A percentile compares a stretch with the other conserved stretches of the same genome.
phyloP scores from a whole-genome alignment of 2,888 invertebrate species.

The Microdon myrmicae region DNA sequence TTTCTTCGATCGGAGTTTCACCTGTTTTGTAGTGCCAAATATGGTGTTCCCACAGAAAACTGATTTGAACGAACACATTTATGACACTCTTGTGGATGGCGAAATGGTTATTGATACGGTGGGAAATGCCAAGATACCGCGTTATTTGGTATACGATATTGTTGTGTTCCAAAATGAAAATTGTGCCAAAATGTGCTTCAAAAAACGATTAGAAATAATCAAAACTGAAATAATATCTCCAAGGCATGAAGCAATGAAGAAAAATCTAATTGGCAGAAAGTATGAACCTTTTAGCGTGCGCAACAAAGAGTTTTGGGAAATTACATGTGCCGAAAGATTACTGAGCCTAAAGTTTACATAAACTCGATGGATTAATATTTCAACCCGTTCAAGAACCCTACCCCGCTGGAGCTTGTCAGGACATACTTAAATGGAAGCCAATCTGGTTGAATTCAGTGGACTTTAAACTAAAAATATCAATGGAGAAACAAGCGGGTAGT shows the following conservation, averaged over 20 bases:
- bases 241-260: slow-evolving; percentile 79
- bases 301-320: slow-evolving; percentile 90
- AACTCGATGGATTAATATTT: slow-evolving; percentile 98
- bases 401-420: slow-evolving; percentile 80
- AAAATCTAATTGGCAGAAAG: slow-evolving; percentile 78
- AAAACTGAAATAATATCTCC: slow-evolving; percentile 75
- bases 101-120: slow-evolving; percentile 97
- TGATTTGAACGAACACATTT: slow-evolving; percentile 77
- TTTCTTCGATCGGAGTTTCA: slow-evolving; percentile 95
- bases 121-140: slow-evolving; percentile 78
- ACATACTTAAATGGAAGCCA: slow-evolving; percentile 98
- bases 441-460: slow-evolving; percentile 93
- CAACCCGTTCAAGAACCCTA: slow-evolving; percentile 97
- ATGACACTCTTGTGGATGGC: slow-evolving; percentile 89
- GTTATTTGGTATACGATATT: slow-evolving; percentile 95
- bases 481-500: slow-evolving; percentile 76
- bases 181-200: slow-evolving; percentile 82
- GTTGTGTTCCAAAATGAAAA: slow-evolving; percentile 83
- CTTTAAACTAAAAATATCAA: slow-evolving; percentile 86
- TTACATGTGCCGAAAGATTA: slow-evolving; percentile 76
- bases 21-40: slow-evolving; percentile 85
- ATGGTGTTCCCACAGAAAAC: slow-evolving; percentile 83
- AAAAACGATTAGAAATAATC: slow-evolving; percentile 81
- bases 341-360: slow-evolving; percentile 92
- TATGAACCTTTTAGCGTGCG: slow-evolving; percentile 91